A percentile compares a stretch with the other conserved stretches of the same genome.
Conservation (phyloP, 2,888 invertebrate species). For the Hydrotaea diabolus region DNA sequence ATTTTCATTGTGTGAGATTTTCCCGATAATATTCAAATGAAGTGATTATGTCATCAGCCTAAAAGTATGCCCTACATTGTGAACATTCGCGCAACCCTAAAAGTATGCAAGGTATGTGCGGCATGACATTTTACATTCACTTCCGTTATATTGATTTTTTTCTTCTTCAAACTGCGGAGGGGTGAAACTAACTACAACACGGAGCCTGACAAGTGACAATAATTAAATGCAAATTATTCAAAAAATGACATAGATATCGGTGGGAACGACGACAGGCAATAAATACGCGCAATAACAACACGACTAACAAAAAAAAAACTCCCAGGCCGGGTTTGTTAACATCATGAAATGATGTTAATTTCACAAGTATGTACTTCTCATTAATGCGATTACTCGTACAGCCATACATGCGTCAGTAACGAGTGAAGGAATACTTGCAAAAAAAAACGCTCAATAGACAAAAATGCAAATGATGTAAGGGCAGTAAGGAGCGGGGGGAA, state of each 20-base stretch:
- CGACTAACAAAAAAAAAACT: no score
- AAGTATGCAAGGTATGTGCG: conserved; percentile 2
- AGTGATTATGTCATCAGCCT: neutral
- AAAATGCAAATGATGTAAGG: conserved; percentile 10
- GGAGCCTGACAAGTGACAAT: neutral
- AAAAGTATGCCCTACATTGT: neutral
- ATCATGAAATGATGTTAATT: conserved; percentile 28
- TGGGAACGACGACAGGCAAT: neutral
- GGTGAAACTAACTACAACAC: neutral
- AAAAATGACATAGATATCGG: conserved; percentile 12
- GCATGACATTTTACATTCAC: neutral
- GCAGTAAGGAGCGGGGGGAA: neutral
- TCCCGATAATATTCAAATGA: no score
- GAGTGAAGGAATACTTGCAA: neutral
- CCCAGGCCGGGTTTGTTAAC: conserved; percentile 5
- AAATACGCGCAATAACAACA: no score
- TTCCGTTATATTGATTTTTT: conserved; percentile 3
- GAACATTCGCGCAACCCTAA: neutral
- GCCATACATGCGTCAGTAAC: neutral
- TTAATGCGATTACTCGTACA: conserved; percentile 17
- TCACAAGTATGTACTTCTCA: conserved; percentile 17
- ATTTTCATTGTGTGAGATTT: no score
- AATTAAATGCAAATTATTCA: conserved; percentile 40
- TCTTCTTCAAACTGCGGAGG: neutral
- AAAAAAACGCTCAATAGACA: conserved; percentile 7